Percentiles rank a stretch among this genome's conserved stretches.
Evolutionary conservation across 2,797 vertebrate genomes (phyloP).

Genomic region (Callimico goeldii): DNA sequence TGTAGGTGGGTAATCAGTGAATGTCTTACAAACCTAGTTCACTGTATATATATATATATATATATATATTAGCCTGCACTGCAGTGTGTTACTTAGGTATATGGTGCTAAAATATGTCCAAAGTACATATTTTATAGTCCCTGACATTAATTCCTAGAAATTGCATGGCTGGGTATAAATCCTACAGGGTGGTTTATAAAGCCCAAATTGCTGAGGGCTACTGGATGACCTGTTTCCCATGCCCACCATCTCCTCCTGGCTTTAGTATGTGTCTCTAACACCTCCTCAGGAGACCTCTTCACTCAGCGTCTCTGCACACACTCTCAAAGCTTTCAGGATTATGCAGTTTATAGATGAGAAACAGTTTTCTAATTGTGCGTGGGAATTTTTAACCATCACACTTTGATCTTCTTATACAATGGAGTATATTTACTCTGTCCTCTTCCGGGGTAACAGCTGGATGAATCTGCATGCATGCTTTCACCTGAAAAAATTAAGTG

Average conservation of each 20-base stretch:
- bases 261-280: not conserved
- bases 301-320: not conserved
- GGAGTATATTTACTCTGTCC: not conserved
- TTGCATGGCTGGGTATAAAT: not conserved
- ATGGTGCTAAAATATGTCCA: not conserved
- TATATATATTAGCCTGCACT: not conserved
- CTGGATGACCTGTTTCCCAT: not conserved
- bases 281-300: not conserved
- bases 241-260: not conserved
- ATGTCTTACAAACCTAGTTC: not conserved
- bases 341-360: not conserved
- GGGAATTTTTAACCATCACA: not conserved
- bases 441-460: not conserved
- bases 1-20: not conserved
- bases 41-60: not conserved
- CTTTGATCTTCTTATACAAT: not conserved
- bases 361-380: not conserved
- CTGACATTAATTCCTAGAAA: not conserved
- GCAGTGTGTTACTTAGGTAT: not conserved
- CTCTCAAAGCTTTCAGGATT: not conserved
- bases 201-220: not conserved
- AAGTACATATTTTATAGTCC: not conserved
- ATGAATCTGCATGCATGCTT: not conserved
- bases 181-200: not conserved
- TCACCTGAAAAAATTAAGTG: not conserved